phyloP scores from a whole-genome alignment of 1,140 invertebrate species.

The Antheraea pernyi region DNA sequence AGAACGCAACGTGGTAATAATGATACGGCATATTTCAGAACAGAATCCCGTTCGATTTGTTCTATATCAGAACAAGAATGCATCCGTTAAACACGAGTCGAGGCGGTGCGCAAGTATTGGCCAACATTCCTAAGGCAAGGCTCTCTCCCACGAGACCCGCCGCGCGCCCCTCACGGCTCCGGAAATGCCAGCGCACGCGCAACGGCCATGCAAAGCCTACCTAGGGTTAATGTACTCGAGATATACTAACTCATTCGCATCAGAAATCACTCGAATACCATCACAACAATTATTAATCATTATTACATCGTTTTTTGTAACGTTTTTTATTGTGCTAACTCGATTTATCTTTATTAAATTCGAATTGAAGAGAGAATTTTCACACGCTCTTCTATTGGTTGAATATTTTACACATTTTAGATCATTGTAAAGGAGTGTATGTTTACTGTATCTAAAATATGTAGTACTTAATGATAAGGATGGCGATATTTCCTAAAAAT shows the following conservation, averaged over 20 bases:
- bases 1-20: background rate
- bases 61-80: constrained; percentile 6
- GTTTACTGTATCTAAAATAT: too few relatives aligned
- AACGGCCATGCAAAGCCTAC: constrained; percentile 42
- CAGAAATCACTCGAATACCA: constrained; percentile 35
- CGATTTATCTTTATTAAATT: too few relatives aligned
- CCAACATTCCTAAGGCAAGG: constrained; percentile 47
- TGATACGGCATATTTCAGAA: background rate
- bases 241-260: constrained; percentile 24
- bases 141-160: constrained; percentile 16
- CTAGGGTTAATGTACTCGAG: constrained; percentile 44
- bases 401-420: too few relatives aligned
- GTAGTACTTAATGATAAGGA: too few relatives aligned
- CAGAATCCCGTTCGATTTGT: background rate
- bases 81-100: constrained; percentile 21
- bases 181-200: constrained; percentile 55
- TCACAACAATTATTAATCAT: constrained; percentile 30
- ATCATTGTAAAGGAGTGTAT: too few relatives aligned
- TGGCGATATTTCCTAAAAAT: too few relatives aligned
- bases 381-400: too few relatives aligned
- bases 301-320: too few relatives aligned
- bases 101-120: constrained; percentile 37
- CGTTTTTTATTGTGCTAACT: too few relatives aligned
- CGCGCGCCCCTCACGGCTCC: constrained; percentile 30
- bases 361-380: too few relatives aligned